Base-by-base conservation (phyloP, 2,888 invertebrate genomes). In the Pollenia labialis region DNA sequence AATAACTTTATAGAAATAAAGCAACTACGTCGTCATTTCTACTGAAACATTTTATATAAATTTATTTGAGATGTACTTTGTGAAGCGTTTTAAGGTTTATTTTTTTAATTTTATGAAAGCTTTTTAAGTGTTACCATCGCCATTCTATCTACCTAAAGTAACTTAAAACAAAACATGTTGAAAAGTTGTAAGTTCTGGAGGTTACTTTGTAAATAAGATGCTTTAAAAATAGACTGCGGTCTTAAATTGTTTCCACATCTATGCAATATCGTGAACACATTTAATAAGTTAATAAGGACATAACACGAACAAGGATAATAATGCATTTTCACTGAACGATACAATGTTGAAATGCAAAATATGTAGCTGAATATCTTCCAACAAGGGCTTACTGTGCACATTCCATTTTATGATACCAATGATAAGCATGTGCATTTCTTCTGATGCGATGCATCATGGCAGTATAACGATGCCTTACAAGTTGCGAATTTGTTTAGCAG, bases 401-500 rank as follows among this genome's bases (percentile, higher is more conserved):
- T 12, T 18, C 18, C 44, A 44, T 16, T 54, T 42, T 44, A 44
- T 14, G 11, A 18, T 44, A 8, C 8, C 23, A 44, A 50, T 62
- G n/a, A 11, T 52, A 14, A 52, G 48, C 14, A 4, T 75, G 9
- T 74, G 48, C 12, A 69, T 69, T 18, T 18, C 54, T 54, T 42
- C 23, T n/a, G 60, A 16, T 48, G 32, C 14, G 11, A 4, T 52
- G 64, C 16, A 58, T 50, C 50, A 14, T 79, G 11, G 8, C 11
- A 64, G 42, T 40, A 56, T 56, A n/a, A 72, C 1, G 54, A 42
- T 11, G 71, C 46, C 14, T 54, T 46, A 11, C 11, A 40, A 64
- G 56, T 16, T 72, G 40, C 11, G 14, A 72, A 72, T 62, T 80
- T 71, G 44, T 60, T 80, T 60, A 52, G 56, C 54, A 54, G 16